These are phyloP conservation scores for Clarias platycephalus DNA, from an alignment of 2,797 vertebrate genomes.

Conservation along the genomic window DNA sequence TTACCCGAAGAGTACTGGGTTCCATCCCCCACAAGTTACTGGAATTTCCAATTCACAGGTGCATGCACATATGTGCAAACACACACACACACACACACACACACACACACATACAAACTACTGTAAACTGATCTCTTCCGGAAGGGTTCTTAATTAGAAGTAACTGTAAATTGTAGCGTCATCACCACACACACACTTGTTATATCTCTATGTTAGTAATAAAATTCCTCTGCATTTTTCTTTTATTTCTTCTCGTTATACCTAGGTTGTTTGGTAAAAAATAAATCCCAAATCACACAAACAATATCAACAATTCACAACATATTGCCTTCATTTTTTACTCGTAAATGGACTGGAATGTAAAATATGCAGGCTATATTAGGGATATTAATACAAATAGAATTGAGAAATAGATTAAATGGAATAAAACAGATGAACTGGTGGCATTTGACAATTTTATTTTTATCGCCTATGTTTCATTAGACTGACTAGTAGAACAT, in stretches of 20 bases:
- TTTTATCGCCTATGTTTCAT: not conserved
- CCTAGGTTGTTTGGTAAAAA: not conserved
- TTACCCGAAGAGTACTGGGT: not conserved
- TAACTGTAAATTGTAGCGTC: not conserved
- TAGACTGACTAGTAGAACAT: not conserved
- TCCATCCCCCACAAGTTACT: constrained; percentile 10
- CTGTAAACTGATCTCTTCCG: constrained; percentile 12
- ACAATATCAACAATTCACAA: not conserved
- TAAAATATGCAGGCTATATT: not conserved
- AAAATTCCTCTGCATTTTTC: not conserved
- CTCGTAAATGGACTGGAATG: too few relatives aligned
- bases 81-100: not conserved
- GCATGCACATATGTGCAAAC: not conserved
- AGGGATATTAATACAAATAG: not conserved
- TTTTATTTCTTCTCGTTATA: not conserved
- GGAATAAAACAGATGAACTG: not conserved
- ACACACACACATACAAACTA: not conserved
- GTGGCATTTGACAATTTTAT: not conserved
- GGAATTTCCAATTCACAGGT: constrained; percentile 29
- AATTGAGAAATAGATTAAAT: not conserved
- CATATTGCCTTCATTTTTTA: too few relatives aligned
- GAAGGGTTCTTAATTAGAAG: not conserved
- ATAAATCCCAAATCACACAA: not conserved
- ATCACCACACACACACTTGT: not conserved
- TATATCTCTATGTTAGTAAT: not conserved